Percentiles rank a stretch among this genome's conserved stretches.
Evolutionary conservation across 2,797 vertebrate species (phyloP).

Genomic region (Melanotaenia pygmaea): DNA sequence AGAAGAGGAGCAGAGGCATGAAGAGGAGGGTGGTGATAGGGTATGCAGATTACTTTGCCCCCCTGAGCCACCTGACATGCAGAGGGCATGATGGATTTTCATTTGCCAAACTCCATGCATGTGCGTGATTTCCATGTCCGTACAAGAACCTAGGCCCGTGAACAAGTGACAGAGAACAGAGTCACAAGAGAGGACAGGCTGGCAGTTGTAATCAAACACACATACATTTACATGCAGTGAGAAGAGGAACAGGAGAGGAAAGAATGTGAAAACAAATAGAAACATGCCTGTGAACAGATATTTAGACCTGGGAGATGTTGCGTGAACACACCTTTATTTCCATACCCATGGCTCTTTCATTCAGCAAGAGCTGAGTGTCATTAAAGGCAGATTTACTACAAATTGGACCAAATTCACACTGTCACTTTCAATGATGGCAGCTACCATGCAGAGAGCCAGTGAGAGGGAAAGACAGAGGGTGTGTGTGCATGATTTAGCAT

Average conservation of each 20-base stretch:
- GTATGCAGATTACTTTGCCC: constrained; percentile 83
- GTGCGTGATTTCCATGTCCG: constrained; percentile 64
- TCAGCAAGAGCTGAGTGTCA: constrained; percentile 81
- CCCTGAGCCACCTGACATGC: constrained; percentile 76
- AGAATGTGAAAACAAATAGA: constrained; percentile 29
- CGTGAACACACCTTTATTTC: constrained; percentile 60
- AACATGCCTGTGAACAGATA: constrained; percentile 34
- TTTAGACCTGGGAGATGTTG: constrained; percentile 18
- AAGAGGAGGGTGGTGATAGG: constrained; percentile 46
- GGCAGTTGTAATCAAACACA: constrained; percentile 84
- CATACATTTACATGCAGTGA: constrained; percentile 31
- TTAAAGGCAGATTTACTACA: constrained; percentile 97
- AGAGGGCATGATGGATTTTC: constrained; percentile 86
- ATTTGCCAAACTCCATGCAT: constrained; percentile 77
- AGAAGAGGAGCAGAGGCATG: constrained; percentile 27
- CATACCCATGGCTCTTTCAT: constrained; percentile 90
- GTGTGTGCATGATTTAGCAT: constrained; percentile 26
- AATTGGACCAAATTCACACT: constrained; percentile 97
- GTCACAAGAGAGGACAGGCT: constrained; percentile 57
- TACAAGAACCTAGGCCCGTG: constrained; percentile 78
- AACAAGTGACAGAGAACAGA: constrained; percentile 44
- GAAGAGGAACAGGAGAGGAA: constrained; percentile 27
- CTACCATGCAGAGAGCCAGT: constrained; percentile 75
- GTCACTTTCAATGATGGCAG: constrained; percentile 96
- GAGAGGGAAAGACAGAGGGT: constrained; percentile 54